These are phyloP conservation scores for Habropoda laboriosa DNA, from an alignment of 1,140 invertebrate genomes.

Conservation along the genomic window DNA sequence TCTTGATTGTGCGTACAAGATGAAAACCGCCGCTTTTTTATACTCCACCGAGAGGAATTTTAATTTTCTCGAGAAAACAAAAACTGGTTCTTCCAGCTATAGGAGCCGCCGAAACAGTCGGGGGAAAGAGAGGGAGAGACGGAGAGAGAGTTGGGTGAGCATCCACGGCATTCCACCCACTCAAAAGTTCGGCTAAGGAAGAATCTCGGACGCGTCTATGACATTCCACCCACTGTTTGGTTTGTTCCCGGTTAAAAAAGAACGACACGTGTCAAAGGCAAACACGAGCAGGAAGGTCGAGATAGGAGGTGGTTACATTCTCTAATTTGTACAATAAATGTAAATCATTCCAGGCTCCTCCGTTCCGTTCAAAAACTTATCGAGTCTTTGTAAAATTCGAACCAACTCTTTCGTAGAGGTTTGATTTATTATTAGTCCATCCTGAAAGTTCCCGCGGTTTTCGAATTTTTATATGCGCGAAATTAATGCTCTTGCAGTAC, in stretches of 20 bases:
- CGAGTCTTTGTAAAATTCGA: not conserved
- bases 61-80: conserved; percentile 69
- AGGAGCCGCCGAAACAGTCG: conserved; percentile 37
- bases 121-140: not conserved
- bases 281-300: conserved; percentile 28
- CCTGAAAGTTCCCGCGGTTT: too few relatives aligned
- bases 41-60: conserved; percentile 60
- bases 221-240: conserved; percentile 63
- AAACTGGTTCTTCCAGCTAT: conserved; percentile 57
- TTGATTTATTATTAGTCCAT: conserved; percentile 23
- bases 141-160: conserved; percentile 45
- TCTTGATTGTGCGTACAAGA: conserved; percentile 67
- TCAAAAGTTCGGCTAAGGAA: conserved; percentile 26
- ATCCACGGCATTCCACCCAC: conserved; percentile 64
- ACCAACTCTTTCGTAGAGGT: not conserved
- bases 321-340: conserved; percentile 33
- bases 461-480: too few relatives aligned
- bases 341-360: not conserved
- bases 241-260: conserved; percentile 36
- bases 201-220: conserved; percentile 50
- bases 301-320: conserved; percentile 10
- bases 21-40: conserved; percentile 61
- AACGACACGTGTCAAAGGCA: conserved; percentile 59
- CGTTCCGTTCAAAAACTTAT: not conserved
- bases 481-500: too few relatives aligned